These are phyloP conservation scores for Steinernema carpocapsae DNA, from an alignment of 2,888 invertebrate genomes.

Conservation along the genomic window DNA sequence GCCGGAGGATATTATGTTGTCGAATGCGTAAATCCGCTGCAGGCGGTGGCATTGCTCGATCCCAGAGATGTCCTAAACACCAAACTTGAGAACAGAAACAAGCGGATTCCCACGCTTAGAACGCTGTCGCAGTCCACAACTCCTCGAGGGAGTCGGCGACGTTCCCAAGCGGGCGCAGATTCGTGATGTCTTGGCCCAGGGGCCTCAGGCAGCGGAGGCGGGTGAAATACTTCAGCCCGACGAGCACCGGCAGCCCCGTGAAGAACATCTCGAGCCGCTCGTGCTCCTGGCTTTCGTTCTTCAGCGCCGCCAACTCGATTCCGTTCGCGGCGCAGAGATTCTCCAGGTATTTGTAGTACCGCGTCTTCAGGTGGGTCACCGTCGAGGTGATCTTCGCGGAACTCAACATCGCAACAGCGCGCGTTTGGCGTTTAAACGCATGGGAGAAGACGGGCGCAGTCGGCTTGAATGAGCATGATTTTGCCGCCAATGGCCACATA, in stretches of 20 bases:
- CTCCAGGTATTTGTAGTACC: constrained; percentile 63
- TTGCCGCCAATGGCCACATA: no score
- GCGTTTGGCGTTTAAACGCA: background rate
- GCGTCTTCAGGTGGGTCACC: constrained; percentile 55
- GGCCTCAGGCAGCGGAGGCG: constrained; percentile 50
- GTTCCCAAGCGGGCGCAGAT: constrained; percentile 57
- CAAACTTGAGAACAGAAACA: background rate
- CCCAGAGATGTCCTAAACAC: constrained; percentile 53
- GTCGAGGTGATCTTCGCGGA: constrained; percentile 51
- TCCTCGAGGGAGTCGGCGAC: constrained; percentile 60
- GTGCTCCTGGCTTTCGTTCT: constrained; percentile 53
- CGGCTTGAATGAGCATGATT: no score
- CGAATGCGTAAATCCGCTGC: constrained; percentile 58
- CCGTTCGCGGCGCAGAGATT: constrained; percentile 61
- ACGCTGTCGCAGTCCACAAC: constrained; percentile 59
- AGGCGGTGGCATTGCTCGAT: constrained; percentile 55
- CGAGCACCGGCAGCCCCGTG: constrained; percentile 59
- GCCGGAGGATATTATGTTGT: constrained; percentile 57
- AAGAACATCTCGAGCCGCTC: constrained; percentile 59
- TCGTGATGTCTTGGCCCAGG: constrained; percentile 57
- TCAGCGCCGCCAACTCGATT: constrained; percentile 58
- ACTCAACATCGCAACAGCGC: background rate
- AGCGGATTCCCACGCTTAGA: background rate
- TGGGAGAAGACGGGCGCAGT: no score
- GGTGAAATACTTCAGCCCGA: constrained; percentile 60